Conservation (phyloP, 2,888 invertebrate genomes). For the Microdon myrmicae region DNA sequence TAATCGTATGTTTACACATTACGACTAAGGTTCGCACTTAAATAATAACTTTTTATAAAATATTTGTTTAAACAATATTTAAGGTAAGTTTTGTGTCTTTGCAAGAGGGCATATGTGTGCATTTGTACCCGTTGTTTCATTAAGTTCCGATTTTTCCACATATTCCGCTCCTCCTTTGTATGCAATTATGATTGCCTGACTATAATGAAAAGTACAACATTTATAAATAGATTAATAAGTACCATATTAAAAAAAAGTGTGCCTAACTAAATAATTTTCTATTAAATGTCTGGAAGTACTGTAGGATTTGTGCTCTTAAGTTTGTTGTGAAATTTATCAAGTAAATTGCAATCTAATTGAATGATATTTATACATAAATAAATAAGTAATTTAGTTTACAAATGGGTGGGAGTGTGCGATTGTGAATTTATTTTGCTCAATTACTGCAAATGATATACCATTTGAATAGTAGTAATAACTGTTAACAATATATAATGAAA, state of each 20-base stretch:
- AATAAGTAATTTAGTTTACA: no score
- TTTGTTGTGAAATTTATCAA: conserved; percentile 15
- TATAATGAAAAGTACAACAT: no score
- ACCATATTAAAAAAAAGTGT: conserved; percentile 4
- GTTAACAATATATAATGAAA: no score
- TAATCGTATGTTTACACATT: conserved; percentile 19
- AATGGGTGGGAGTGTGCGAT: no score
- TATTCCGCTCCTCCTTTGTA: conserved; percentile 45
- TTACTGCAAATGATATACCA: no score
- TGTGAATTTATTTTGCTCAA: no score
- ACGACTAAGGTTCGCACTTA: conserved; percentile 30
- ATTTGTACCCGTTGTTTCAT: conserved; percentile 15
- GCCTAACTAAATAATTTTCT: conserved; percentile 37
- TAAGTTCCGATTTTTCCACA: conserved; percentile 40
- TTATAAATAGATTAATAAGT: conserved; percentile 18
- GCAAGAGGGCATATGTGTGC: conserved; percentile 13
- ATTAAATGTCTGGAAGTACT: conserved; percentile 43
- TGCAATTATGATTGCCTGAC: no score
- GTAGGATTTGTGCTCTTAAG: conserved; percentile 48
- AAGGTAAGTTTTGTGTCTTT: conserved; percentile 46
- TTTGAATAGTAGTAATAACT: no score
- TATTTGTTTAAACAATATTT: conserved; percentile 3
- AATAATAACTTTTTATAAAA: no score
- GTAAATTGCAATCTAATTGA: conserved; percentile 14
- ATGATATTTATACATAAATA: no score